Conservation (phyloP, 2,113 vertebrate species). For the Microcebus lehilahytsara region DNA sequence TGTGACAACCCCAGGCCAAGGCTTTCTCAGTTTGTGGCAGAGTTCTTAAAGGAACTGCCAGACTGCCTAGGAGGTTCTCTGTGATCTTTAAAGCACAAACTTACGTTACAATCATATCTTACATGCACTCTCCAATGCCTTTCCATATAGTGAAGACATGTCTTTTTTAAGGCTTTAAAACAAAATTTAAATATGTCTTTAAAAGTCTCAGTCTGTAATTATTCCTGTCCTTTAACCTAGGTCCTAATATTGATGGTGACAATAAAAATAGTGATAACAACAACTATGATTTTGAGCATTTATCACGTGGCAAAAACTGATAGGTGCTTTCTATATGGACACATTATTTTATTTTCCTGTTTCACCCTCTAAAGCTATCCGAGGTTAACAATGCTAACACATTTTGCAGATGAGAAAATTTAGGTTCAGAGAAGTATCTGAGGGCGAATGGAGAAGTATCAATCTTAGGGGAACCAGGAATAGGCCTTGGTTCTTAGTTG, state of each 20-base stretch:
- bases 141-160: background rate
- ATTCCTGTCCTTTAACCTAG: background rate
- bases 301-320: background rate
- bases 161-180: background rate
- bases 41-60: background rate
- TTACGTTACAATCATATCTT: background rate
- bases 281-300: background rate
- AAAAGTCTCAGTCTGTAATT: background rate
- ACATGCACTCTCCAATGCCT: background rate
- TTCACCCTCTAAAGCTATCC: background rate
- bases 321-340: background rate
- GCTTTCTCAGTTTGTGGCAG: accelerated
- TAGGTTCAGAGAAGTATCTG: background rate
- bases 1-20: background rate
- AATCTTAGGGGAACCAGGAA: background rate
- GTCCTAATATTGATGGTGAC: background rate
- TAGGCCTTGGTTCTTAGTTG: background rate
- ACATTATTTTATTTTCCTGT: background rate
- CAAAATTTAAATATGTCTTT: background rate
- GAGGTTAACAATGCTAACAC: background rate
- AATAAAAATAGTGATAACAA: background rate
- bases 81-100: background rate
- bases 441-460: background rate
- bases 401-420: background rate
- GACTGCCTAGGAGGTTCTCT: background rate